Conservation (phyloP, 1,140 invertebrate species). For the Drosophila micromelanica region DNA sequence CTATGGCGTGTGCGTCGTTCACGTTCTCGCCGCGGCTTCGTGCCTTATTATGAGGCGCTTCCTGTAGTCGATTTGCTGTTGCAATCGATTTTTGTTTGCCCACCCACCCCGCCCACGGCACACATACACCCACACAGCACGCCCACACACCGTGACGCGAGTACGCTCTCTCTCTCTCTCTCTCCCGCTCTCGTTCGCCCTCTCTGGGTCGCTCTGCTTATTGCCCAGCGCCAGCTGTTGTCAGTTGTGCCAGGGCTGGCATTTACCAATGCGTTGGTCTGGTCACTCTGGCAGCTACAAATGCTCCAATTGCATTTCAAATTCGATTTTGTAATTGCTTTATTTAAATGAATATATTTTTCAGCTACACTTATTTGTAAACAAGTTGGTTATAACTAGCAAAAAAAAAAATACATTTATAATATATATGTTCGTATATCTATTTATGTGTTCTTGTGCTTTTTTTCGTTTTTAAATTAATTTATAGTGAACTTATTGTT, state of each 20-base stretch:
- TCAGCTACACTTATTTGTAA: constrained; percentile 53
- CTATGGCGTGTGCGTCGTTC: constrained; percentile 32
- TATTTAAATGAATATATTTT: constrained; percentile 56
- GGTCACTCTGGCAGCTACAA: constrained; percentile 15
- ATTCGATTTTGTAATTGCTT: constrained; percentile 50
- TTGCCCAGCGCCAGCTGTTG: constrained; percentile 37
- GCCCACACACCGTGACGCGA: constrained; percentile 36
- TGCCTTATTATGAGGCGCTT: constrained; percentile 57
- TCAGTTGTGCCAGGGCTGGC: constrained; percentile 1
- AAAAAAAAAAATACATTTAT: constrained; percentile 51
- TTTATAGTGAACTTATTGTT: constrained; percentile 78
- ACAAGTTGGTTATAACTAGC: constrained; percentile 50
- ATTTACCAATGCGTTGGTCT: background rate
- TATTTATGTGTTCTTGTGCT: constrained; percentile 2
- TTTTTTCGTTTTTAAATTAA: constrained; percentile 24
- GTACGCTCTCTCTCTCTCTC: constrained; percentile 8
- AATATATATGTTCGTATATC: constrained; percentile 25
- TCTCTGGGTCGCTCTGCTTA: constrained; percentile 6
- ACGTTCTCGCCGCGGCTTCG: constrained; percentile 40
- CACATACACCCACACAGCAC: constrained; percentile 13
- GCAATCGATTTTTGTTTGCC: constrained; percentile 71
- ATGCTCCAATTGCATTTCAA: background rate
- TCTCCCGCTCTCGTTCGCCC: background rate
- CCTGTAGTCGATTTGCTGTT: constrained; percentile 64
- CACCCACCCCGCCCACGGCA: constrained; percentile 21